A percentile compares a stretch with the other conserved stretches of the same genome.
phyloP scores from a whole-genome alignment of 2,888 invertebrate genomes.

The Xestia c-nigrum region DNA sequence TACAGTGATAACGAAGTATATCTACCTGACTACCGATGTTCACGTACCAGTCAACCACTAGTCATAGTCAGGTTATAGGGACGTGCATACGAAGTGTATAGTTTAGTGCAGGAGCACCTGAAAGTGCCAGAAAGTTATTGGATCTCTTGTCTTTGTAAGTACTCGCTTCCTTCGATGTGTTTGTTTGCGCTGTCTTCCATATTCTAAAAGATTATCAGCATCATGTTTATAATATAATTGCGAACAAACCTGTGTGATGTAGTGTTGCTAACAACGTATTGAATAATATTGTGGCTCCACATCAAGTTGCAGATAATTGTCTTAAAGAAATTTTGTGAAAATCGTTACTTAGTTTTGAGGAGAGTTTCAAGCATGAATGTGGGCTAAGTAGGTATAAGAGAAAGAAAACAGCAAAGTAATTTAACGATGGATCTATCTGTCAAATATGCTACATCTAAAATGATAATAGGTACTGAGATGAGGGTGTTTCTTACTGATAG shows the following conservation, averaged over 20 bases:
- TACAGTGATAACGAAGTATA: slow-evolving; percentile 82
- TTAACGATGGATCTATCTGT: background rate
- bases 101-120: slow-evolving; percentile 22
- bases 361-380: background rate
- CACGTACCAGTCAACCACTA: slow-evolving; percentile 69
- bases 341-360: background rate
- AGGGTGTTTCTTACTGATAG: background rate
- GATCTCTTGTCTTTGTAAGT: slow-evolving; percentile 22
- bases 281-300: slow-evolving; percentile 20
- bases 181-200: slow-evolving; percentile 2
- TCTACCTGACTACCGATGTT: slow-evolving; percentile 77
- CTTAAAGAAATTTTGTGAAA: background rate
- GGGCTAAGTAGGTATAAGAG: background rate
- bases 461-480: background rate
- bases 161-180: background rate
- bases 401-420: background rate
- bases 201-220: slow-evolving; percentile 51
- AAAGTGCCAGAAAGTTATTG: slow-evolving; percentile 6
- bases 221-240: slow-evolving; percentile 37
- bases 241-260: slow-evolving; percentile 16
- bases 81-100: slow-evolving; percentile 31
- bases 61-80: slow-evolving; percentile 65
- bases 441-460: background rate
- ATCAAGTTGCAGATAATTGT: slow-evolving; percentile 11
- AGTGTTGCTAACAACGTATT: slow-evolving; percentile 15